A percentile compares a stretch with the other conserved stretches of the same genome.
phyloP scores from a whole-genome alignment of 2,113 vertebrate genomes.

The Scomber scombrus region DNA sequence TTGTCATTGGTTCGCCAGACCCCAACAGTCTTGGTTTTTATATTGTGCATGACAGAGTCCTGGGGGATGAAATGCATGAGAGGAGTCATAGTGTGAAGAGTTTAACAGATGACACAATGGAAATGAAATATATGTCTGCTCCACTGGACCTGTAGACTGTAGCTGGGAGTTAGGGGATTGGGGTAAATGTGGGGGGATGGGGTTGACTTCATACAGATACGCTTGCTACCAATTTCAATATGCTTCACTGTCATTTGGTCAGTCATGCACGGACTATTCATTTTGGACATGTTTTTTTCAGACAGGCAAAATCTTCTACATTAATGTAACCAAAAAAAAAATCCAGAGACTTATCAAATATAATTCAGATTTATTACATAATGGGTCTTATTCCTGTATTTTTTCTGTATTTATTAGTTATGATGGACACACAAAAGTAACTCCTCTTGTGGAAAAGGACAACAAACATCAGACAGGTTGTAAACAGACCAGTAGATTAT shows the following conservation, averaged over 20 bases:
- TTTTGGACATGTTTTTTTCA: constrained; percentile 15
- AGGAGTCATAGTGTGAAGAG: constrained; percentile 66
- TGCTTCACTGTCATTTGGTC: constrained; percentile 40
- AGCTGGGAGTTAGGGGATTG: constrained; percentile 9
- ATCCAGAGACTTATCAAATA: too few species aligned
- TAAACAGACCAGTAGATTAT: background rate
- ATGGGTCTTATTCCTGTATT: too few species aligned
- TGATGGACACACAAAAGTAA: background rate
- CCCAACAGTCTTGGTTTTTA: constrained; percentile 51
- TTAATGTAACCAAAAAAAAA: background rate
- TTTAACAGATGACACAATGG: constrained; percentile 81
- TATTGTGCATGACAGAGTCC: constrained; percentile 55
- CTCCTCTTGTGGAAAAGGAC: too few species aligned
- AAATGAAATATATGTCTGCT: constrained; percentile 77
- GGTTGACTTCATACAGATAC: constrained; percentile 15
- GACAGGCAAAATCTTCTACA: background rate
- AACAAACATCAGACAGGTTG: background rate
- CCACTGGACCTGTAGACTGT: constrained; percentile 45
- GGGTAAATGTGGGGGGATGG: background rate
- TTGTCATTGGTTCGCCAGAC: constrained; percentile 55
- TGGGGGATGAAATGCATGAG: constrained; percentile 66
- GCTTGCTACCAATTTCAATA: constrained; percentile 70
- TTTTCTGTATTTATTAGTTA: background rate
- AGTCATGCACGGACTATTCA: constrained; percentile 31
- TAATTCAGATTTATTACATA: too few species aligned